Conservation (phyloP, 2,888 invertebrate species). For the Drosophila mayaguana region DNA sequence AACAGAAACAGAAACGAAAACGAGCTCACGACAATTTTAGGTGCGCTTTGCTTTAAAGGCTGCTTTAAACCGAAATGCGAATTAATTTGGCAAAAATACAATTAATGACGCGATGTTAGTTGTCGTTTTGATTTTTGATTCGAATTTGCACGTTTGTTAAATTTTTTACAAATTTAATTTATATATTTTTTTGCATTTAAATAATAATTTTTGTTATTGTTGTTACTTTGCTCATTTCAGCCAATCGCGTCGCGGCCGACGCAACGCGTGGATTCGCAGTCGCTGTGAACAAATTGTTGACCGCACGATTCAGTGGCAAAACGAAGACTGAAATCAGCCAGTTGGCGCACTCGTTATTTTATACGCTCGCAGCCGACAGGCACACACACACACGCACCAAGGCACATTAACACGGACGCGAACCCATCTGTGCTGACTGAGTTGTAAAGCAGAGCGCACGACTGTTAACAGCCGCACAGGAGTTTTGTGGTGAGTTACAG, state of each 20-base stretch:
- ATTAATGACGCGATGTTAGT: slow-evolving; percentile 1
- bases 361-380: slow-evolving; percentile 51
- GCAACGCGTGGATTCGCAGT: slow-evolving; percentile 58
- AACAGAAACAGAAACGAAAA: slow-evolving; percentile 50
- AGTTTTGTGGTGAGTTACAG: slow-evolving; percentile 36
- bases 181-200: slow-evolving; percentile 11
- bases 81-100: neutral
- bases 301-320: slow-evolving; percentile 80
- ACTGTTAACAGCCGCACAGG: slow-evolving; percentile 27
- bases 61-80: slow-evolving; percentile 15
- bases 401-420: slow-evolving; percentile 10
- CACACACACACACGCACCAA: neutral
- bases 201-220: neutral
- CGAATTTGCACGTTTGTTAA: slow-evolving; percentile 1
- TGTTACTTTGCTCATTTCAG: slow-evolving; percentile 54
- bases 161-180: neutral
- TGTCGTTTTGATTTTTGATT: slow-evolving; percentile 2
- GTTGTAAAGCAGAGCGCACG: slow-evolving; percentile 20
- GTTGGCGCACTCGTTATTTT: slow-evolving; percentile 77
- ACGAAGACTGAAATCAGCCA: slow-evolving; percentile 75
- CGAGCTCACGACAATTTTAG: slow-evolving; percentile 62
- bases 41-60: slow-evolving; percentile 46
- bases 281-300: slow-evolving; percentile 58
- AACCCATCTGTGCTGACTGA: slow-evolving; percentile 14
- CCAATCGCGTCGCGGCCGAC: slow-evolving; percentile 65